Evolutionary conservation across 2,113 vertebrate species (phyloP).

Genomic region (Brachyhypopomus occidentalis): DNA sequence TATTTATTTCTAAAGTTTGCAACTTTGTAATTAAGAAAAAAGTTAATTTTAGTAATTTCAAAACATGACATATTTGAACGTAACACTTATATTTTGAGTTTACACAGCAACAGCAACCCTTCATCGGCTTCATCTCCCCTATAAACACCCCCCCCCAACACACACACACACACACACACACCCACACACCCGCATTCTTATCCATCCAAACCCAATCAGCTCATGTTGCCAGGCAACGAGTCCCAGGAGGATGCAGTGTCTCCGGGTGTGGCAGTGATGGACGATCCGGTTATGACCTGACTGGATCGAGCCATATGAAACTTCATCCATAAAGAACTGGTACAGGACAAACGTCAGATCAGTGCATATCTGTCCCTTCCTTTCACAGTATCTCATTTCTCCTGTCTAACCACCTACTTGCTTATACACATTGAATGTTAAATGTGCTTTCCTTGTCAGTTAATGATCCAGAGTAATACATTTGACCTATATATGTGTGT

Average conservation of each 20-base stretch:
- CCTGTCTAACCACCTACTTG: too few relatives aligned
- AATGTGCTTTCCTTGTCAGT: neutral
- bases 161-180: slow-evolving; percentile 27
- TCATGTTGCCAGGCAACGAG: slow-evolving; percentile 27
- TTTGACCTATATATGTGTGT: neutral
- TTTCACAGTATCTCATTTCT: neutral
- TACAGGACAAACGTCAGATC: neutral
- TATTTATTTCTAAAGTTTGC: neutral
- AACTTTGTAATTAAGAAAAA: neutral
- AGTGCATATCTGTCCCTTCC: neutral
- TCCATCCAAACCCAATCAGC: slow-evolving; percentile 24
- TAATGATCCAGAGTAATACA: neutral
- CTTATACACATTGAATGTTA: slow-evolving; percentile 9
- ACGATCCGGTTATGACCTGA: slow-evolving; percentile 28
- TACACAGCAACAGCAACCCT: neutral
- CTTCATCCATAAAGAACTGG: slow-evolving; percentile 4
- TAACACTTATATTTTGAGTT: neutral
- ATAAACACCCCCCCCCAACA: too few relatives aligned
- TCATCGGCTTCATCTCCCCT: neutral
- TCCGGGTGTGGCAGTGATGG: slow-evolving; percentile 46
- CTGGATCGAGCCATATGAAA: slow-evolving; percentile 15
- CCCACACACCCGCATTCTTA: slow-evolving; percentile 32
- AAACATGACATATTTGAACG: neutral
- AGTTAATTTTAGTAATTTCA: neutral
- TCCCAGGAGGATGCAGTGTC: slow-evolving; percentile 27